Percentiles rank a stretch among this genome's conserved stretches.
Evolutionary conservation across 2,888 invertebrate species (phyloP).

Genomic region (Holacanthella duospinosa): DNA sequence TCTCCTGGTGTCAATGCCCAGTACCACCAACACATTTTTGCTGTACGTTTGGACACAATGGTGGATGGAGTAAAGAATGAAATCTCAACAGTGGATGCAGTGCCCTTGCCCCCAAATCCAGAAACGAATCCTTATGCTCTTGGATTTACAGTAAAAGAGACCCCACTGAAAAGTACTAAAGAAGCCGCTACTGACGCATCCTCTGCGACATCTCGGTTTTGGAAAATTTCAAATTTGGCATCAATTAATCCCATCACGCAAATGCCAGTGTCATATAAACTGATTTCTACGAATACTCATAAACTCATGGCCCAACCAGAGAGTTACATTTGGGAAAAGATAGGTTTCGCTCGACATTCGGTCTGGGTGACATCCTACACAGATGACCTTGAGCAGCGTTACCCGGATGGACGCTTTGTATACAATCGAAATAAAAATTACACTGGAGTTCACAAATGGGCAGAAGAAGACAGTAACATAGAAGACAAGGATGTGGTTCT

Average conservation of each 20-base stretch:
- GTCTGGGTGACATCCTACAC: slow-evolving; percentile 30
- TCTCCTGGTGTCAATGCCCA: slow-evolving; percentile 22
- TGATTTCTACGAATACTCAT: slow-evolving; percentile 16
- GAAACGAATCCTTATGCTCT: slow-evolving; percentile 26
- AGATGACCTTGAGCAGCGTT: slow-evolving; percentile 22
- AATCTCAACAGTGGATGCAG: slow-evolving; percentile 21
- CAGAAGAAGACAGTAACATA: slow-evolving; percentile 10
- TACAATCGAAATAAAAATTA: slow-evolving; percentile 26
- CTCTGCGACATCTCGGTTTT: slow-evolving; percentile 18
- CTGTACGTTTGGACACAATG: slow-evolving; percentile 28
- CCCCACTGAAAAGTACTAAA: slow-evolving; percentile 12
- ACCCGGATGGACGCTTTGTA: slow-evolving; percentile 22
- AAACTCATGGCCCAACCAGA: slow-evolving; percentile 19
- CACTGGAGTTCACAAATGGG: slow-evolving; percentile 14
- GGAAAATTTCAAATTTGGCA: slow-evolving; percentile 28
- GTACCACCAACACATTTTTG: slow-evolving; percentile 34
- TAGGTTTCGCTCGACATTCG: slow-evolving; percentile 29
- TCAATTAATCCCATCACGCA: slow-evolving; percentile 25
- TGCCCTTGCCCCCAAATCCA: slow-evolving; percentile 17
- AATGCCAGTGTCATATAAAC: slow-evolving; percentile 29
- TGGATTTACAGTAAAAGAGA: slow-evolving; percentile 27
- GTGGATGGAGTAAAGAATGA: slow-evolving; percentile 27
- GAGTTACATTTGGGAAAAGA: slow-evolving; percentile 26
- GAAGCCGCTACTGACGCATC: slow-evolving; percentile 20
- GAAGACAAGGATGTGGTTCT: slow-evolving; percentile 28